Base-by-base conservation (phyloP, 2,797 vertebrate genomes). In the Scolopax rusticola region DNA sequence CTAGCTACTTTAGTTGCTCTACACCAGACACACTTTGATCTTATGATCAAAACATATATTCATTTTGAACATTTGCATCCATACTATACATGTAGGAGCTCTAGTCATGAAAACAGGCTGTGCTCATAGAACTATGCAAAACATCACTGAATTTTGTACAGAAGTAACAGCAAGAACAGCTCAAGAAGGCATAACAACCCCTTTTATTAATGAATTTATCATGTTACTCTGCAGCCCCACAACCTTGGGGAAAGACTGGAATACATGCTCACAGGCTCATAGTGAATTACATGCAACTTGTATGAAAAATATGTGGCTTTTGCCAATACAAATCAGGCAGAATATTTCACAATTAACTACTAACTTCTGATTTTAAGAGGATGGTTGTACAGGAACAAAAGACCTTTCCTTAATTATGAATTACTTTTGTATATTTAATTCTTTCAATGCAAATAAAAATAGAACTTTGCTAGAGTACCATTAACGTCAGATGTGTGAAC, bases 11-110 rank as follows among this genome's bases (percentile, higher is more conserved):
- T 2, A 63, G 76, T 4, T 59, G 70, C 80, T 73, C 71, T 63
- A 1, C 50, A 36, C n/a, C 56, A 95, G 94, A 91, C 85, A 78
- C n/a, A 16, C 83, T 97, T 95, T 96, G 85, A 96, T 94, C 80
- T 91, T 38, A 47, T 0, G 20, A 97, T 88, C 73, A 89, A 93
- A 95, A 96, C 20, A 0, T 41, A 2, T 51, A 77, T 85, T 87
- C 80, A 82, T 89, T 68, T 71, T 24, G 63, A 84, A n/a, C 80
- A 97, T 96, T 96, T 96, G 91, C 93, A 95, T 95, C 76, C n/a
- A 33, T 64, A 56, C 60, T 68, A 13, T 27, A 48, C 67, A 80
- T 5, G 11, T 40, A 45, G 9, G 28, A 93, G 73, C 51, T 67
- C 40, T 17, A 50, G 59, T 76, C 74, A 59, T 40, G 67, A 68